A percentile compares a stretch with the other conserved stretches of the same genome.
Evolutionary conservation across 1,140 invertebrate genomes (phyloP).

Genomic region (Conopomorpha cramerella): DNA sequence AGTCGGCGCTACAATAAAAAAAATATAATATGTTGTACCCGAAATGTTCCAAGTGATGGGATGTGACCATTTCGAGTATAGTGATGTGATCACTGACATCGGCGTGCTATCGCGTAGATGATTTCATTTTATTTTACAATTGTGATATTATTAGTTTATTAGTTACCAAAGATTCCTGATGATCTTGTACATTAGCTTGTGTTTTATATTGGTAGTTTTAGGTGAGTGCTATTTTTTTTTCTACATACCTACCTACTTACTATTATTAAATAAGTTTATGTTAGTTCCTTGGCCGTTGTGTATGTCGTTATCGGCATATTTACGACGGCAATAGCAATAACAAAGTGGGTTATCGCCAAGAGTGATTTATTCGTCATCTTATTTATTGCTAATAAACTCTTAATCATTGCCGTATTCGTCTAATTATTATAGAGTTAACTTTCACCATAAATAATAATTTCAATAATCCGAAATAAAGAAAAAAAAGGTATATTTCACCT

Average conservation of each 20-base stretch:
- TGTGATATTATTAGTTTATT: slow-evolving; percentile 56
- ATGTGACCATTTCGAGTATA: slow-evolving; percentile 43
- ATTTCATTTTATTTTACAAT: slow-evolving; percentile 35
- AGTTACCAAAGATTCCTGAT: slow-evolving; percentile 59
- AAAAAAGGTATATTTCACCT: too few species aligned
- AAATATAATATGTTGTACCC: too few species aligned
- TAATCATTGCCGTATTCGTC: too few species aligned
- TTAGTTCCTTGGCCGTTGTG: too few species aligned
- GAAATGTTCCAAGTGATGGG: slow-evolving; percentile 39
- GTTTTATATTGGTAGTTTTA: slow-evolving; percentile 59
- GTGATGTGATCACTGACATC: slow-evolving; percentile 52
- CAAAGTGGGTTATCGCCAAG: neutral
- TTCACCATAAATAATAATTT: too few species aligned
- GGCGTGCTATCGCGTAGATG: slow-evolving; percentile 45
- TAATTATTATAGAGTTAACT: too few species aligned
- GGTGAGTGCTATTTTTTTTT: slow-evolving; percentile 24
- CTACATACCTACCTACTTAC: neutral
- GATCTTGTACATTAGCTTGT: slow-evolving; percentile 59
- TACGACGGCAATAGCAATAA: neutral
- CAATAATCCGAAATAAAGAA: too few species aligned
- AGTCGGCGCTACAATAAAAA: slow-evolving; percentile 38
- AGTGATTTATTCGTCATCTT: neutral
- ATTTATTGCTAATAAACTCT: neutral
- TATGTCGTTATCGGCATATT: too few species aligned
- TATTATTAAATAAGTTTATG: neutral